phyloP scores from a whole-genome alignment of 2,797 vertebrate genomes.

The Sebastiscus albofasciatus region DNA sequence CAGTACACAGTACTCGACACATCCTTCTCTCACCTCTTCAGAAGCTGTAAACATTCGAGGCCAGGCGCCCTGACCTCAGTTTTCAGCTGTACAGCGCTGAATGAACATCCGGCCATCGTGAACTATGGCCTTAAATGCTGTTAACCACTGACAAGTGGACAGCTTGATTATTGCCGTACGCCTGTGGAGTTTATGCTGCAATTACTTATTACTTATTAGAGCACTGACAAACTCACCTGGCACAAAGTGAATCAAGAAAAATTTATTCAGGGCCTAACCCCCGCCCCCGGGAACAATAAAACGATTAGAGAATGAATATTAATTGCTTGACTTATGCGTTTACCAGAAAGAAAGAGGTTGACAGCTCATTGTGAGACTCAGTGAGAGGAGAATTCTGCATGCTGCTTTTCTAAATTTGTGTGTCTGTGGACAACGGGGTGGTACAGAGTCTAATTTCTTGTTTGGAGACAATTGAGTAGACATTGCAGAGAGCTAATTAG shows the following conservation, averaged over 20 bases:
- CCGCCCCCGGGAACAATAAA: conserved; percentile 1
- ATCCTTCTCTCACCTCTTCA: not conserved
- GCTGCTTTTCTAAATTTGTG: not conserved
- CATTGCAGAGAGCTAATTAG: conserved; percentile 39
- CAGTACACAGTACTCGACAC: not conserved
- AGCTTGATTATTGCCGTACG: conserved; percentile 8
- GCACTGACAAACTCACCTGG: conserved; percentile 21
- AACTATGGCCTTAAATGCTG: not conserved
- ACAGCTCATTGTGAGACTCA: not conserved
- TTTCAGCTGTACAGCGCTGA: not conserved
- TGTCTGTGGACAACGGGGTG: not conserved
- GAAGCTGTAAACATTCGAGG: not conserved
- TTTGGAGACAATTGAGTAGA: conserved; percentile 23
- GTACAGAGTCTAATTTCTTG: conserved; percentile 12
- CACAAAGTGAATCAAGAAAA: conserved; percentile 3
- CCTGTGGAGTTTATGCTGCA: conserved; percentile 25
- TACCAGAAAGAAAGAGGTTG: conserved; percentile 10
- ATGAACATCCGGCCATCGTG: not conserved
- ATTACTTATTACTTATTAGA: conserved; percentile 9
- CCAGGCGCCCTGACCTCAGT: not conserved
- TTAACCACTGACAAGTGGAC: not conserved
- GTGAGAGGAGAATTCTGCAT: not conserved
- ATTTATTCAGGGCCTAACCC: not conserved
- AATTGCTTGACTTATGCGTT: not conserved
- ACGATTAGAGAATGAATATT: conserved; percentile 11